Base-by-base conservation (phyloP, 2,888 invertebrate genomes). In the Amiota mariae region DNA sequence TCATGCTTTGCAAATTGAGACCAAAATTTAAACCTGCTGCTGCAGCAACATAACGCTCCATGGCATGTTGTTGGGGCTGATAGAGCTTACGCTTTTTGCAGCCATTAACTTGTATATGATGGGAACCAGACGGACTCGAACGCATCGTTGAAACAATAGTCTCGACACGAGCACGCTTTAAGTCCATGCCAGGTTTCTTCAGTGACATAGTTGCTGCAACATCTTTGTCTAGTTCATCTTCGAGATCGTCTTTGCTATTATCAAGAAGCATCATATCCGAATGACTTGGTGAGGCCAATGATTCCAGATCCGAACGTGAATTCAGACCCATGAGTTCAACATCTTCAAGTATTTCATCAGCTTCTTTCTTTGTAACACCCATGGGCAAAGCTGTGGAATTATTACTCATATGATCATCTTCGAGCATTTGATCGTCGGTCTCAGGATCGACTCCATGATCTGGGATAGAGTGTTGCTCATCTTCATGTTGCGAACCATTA, bases 81-180 rank as follows among this genome's bases (percentile, higher is more conserved):
- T 98, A 98, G 48, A 98, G 92, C 90, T 98, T 98, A 67, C 98
- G 93, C 90, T 98, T 98, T 90, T 97, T 97, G 91, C 97, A 97
- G 68, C 97, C 97, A 90, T 97, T 97, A 11, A 90, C 90, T 81
- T 89, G 89, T 13, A 88, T 81, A 81, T 92, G 92, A 75, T 91
- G 87, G 12, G 91, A 92, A 24, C 94, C 94, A 77, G 94, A 95
- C 56, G 96, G 96, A 88, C 96, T 96, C 79, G 95, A 94, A 78
- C 97, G 93, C 96, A 98, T 98, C 80, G 95, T 95, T 81, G 96
- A 97, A 84, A 98, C 96, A 86, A 98, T 98, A 90, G 97, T 97
- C 91, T 98, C 98, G 79, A 98, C 97, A 82, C 98, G 94, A 61
- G 97, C 97, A 84, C 97, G 94, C 91, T 98, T 98, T 87, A 96